A percentile compares a stretch with the other conserved stretches of the same genome.
phyloP scores from a whole-genome alignment of 2,113 vertebrate genomes.

The Nettapus auritus region DNA sequence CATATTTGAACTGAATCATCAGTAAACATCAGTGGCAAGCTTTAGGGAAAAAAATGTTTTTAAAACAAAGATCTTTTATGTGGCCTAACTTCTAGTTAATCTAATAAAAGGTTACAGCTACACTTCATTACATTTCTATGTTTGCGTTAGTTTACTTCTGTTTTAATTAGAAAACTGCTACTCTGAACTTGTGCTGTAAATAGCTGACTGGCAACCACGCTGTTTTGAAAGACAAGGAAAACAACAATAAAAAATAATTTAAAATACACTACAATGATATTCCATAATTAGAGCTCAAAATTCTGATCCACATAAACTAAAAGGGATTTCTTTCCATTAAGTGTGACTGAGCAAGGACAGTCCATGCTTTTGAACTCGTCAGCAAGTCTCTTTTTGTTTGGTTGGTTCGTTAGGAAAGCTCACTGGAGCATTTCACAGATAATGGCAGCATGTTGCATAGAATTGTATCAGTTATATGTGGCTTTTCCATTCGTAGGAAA shows the following conservation, averaged over 20 bases:
- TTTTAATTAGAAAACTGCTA: neutral
- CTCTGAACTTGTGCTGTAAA: neutral
- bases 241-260: neutral
- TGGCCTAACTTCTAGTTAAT: neutral
- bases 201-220: neutral
- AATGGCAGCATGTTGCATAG: accelerated
- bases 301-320: neutral
- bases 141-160: neutral
- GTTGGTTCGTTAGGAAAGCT: neutral
- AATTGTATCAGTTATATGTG: neutral
- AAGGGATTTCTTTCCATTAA: neutral
- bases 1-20: neutral
- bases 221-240: neutral
- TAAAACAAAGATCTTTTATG: neutral
- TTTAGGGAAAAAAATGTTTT: neutral
- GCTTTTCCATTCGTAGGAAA: neutral
- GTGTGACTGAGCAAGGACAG: neutral
- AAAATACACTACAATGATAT: neutral
- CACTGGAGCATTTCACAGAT: neutral
- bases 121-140: neutral
- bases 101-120: neutral
- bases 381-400: neutral
- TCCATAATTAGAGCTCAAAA: neutral
- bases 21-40: neutral
- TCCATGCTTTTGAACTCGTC: neutral